Evolutionary conservation across 1,140 invertebrate species (phyloP).

Genomic region (Polyergus mexicanus): DNA sequence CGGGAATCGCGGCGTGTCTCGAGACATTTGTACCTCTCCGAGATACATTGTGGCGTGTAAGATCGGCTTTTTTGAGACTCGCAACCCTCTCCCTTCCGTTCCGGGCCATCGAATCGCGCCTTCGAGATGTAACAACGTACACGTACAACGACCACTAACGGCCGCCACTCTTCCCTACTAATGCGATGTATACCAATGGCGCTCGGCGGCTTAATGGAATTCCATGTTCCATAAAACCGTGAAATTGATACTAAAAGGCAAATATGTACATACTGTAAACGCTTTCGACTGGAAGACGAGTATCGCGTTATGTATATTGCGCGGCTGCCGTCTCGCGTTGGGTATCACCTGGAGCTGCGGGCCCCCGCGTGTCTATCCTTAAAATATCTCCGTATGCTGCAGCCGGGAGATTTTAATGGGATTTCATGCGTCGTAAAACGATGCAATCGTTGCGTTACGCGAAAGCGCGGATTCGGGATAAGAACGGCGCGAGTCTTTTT

Average conservation of each 20-base stretch:
- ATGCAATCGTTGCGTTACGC: slow-evolving; percentile 18
- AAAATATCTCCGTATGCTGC: slow-evolving; percentile 18
- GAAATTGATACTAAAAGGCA: slow-evolving; percentile 60
- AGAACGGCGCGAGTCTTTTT: not conserved
- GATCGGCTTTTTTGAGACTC: slow-evolving; percentile 59
- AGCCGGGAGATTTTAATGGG: slow-evolving; percentile 12
- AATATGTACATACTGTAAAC: slow-evolving; percentile 58
- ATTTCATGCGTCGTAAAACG: slow-evolving; percentile 35
- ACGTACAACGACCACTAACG: slow-evolving; percentile 53
- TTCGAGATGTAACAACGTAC: slow-evolving; percentile 62
- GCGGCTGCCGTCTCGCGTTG: slow-evolving; percentile 26
- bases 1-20: not conserved
- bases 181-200: slow-evolving; percentile 58
- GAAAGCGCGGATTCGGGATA: not conserved
- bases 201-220: slow-evolving; percentile 59
- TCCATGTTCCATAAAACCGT: slow-evolving; percentile 61
- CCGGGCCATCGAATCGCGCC: slow-evolving; percentile 61
- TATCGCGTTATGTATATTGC: slow-evolving; percentile 55
- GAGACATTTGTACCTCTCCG: slow-evolving; percentile 42
- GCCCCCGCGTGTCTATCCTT: slow-evolving; percentile 27
- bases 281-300: slow-evolving; percentile 57
- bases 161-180: slow-evolving; percentile 51
- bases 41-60: slow-evolving; percentile 42
- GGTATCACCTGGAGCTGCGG: slow-evolving; percentile 49
- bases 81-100: slow-evolving; percentile 31